Conservation (phyloP, 2,113 vertebrate genomes). For the Melanerpes formicivorus region DNA sequence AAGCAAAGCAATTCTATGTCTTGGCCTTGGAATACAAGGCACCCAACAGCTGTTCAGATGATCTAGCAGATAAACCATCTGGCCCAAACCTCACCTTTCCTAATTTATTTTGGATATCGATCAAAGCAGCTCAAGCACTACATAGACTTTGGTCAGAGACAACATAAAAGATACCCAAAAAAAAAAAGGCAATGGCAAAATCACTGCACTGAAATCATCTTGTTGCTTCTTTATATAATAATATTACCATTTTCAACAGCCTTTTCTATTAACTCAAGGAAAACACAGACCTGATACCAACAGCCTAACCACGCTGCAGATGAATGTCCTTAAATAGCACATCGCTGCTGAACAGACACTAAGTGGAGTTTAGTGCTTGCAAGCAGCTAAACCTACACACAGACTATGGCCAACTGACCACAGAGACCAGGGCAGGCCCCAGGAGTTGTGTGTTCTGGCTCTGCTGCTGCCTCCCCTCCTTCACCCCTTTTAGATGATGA, state of each 20-base stretch:
- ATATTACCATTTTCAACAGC: neutral
- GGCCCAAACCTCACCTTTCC: slow-evolving; percentile 49
- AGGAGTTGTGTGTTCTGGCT: rapidly evolving
- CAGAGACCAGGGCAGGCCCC: neutral
- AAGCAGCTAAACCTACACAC: neutral
- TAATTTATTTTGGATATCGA: slow-evolving; percentile 4
- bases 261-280: neutral
- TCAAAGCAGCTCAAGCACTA: neutral
- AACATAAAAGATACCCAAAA: neutral
- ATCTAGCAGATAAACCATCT: slow-evolving; percentile 53
- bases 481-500: rapidly evolving
- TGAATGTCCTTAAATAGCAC: neutral
- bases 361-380: rapidly evolving
- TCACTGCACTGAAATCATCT: neutral
- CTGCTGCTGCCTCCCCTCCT: neutral
- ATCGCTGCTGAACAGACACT: neutral
- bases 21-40: slow-evolving; percentile 32
- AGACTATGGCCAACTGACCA: neutral
- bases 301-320: neutral
- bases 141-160: neutral
- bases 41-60: slow-evolving; percentile 54
- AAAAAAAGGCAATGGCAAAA: neutral
- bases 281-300: neutral
- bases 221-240: neutral
- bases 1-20: slow-evolving; percentile 1